Percentiles rank a stretch among this genome's conserved stretches.
Evolutionary conservation across 2,888 invertebrate genomes (phyloP).

Genomic region (Polia nebulosa): DNA sequence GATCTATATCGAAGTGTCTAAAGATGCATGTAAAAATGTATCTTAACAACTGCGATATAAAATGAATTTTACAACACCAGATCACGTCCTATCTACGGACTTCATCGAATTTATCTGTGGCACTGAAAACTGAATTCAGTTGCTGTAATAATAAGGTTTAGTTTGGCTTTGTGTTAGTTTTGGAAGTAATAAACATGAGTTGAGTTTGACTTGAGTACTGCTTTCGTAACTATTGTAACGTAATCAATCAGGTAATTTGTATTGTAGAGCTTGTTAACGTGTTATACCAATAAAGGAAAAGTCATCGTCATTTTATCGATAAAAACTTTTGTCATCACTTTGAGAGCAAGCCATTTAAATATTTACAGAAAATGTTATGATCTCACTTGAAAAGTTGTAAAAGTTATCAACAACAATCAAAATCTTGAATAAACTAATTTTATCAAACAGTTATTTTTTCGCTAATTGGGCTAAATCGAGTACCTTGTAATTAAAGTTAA

Average conservation of each 20-base stretch:
- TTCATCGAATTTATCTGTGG: slow-evolving; percentile 52
- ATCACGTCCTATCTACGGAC: slow-evolving; percentile 44
- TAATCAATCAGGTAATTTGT: slow-evolving; percentile 66
- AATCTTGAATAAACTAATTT: no score
- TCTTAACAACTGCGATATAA: slow-evolving; percentile 62
- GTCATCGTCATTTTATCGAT: neutral
- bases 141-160: slow-evolving; percentile 36
- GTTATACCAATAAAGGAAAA: slow-evolving; percentile 19
- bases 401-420: neutral
- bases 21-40: slow-evolving; percentile 63
- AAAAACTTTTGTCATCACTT: neutral
- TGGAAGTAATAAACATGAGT: slow-evolving; percentile 57
- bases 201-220: slow-evolving; percentile 62
- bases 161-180: slow-evolving; percentile 27
- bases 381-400: no score
- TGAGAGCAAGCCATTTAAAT: neutral
- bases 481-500: neutral
- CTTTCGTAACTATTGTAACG: slow-evolving; percentile 62
- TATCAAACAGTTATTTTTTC: no score
- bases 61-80: slow-evolving; percentile 61
- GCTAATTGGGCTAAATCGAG: neutral
- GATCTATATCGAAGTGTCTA: slow-evolving; percentile 68
- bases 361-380: no score
- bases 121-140: slow-evolving; percentile 35
- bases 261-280: slow-evolving; percentile 35